Conservation (phyloP, 1,140 invertebrate genomes). For the Pseudomyrmex cubaensis region DNA sequence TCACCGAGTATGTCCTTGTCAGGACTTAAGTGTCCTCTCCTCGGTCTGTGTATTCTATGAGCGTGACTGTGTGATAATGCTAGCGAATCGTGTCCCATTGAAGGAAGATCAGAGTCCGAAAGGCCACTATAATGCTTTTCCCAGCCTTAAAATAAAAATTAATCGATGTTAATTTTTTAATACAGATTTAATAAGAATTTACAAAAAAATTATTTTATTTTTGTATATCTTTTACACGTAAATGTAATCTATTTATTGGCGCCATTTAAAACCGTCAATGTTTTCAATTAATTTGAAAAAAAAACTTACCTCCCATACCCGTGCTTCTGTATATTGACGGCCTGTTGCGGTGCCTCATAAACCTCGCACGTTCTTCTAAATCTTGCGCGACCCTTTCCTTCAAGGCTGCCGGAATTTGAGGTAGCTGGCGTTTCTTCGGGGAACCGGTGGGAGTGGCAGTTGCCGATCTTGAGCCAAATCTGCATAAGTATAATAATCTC, state of each 20-base stretch:
- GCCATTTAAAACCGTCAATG: no score
- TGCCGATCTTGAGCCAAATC: slow-evolving; percentile 93
- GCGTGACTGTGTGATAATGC: slow-evolving; percentile 85
- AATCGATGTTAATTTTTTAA: slow-evolving; percentile 8
- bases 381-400: slow-evolving; percentile 92
- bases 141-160: slow-evolving; percentile 86
- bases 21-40: slow-evolving; percentile 87
- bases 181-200: no score
- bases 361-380: slow-evolving; percentile 92
- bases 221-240: no score
- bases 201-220: no score
- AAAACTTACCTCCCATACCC: slow-evolving; percentile 85
- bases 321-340: slow-evolving; percentile 90
- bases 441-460: slow-evolving; percentile 97
- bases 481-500: slow-evolving; percentile 74
- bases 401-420: slow-evolving; percentile 93
- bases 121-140: slow-evolving; percentile 92
- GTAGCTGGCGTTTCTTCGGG: slow-evolving; percentile 97
- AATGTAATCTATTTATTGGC: no score
- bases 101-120: slow-evolving; percentile 92
- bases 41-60: slow-evolving; percentile 85
- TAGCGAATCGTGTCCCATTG: slow-evolving; percentile 81
- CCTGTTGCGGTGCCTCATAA: slow-evolving; percentile 89
- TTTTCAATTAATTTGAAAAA: no score
- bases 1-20: slow-evolving; percentile 90